Percentiles rank a stretch among this genome's conserved stretches.
Conservation (phyloP, 2,888 invertebrate genomes). For the Erebia epiphron region DNA sequence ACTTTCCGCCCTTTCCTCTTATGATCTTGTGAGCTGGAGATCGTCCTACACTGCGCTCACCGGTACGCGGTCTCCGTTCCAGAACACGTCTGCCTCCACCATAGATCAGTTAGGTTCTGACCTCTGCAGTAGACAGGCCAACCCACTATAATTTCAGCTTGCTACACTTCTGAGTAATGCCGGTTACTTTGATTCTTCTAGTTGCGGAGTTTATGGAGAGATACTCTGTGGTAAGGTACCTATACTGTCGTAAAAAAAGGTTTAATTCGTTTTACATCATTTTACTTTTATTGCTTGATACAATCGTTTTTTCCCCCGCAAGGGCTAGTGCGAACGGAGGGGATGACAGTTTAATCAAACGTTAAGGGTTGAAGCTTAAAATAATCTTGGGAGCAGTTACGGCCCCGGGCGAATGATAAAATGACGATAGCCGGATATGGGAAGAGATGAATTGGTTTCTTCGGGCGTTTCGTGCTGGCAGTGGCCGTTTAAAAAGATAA, state of each 20-base stretch:
- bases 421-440: slow-evolving; percentile 77
- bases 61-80: too few relatives aligned
- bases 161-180: background rate
- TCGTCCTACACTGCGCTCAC: too few relatives aligned
- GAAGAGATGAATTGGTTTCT: slow-evolving; percentile 76
- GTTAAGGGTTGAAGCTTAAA: slow-evolving; percentile 76
- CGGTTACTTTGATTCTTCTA: background rate
- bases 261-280: slow-evolving; percentile 17
- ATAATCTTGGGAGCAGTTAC: slow-evolving; percentile 72
- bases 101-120: too few relatives aligned
- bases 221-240: background rate
- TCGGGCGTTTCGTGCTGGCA: slow-evolving; percentile 45
- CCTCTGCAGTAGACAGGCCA: too few relatives aligned
- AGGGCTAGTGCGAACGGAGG: slow-evolving; percentile 25
- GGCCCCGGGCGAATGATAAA: slow-evolving; percentile 75
- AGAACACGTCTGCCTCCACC: too few relatives aligned
- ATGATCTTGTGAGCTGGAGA: too few relatives aligned
- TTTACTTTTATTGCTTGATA: slow-evolving; percentile 20
- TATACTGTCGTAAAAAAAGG: slow-evolving; percentile 4
- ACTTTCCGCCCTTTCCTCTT: too few relatives aligned
- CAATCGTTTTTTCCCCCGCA: slow-evolving; percentile 21
- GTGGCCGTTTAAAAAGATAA: slow-evolving; percentile 16
- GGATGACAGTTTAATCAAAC: slow-evolving; percentile 69
- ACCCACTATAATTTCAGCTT: too few relatives aligned
- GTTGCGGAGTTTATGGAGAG: background rate